Percentiles rank a stretch among this genome's conserved stretches.
phyloP scores from a whole-genome alignment of 53 echinoderm and acorn worm genomes.

The Astropecten irregularis region DNA sequence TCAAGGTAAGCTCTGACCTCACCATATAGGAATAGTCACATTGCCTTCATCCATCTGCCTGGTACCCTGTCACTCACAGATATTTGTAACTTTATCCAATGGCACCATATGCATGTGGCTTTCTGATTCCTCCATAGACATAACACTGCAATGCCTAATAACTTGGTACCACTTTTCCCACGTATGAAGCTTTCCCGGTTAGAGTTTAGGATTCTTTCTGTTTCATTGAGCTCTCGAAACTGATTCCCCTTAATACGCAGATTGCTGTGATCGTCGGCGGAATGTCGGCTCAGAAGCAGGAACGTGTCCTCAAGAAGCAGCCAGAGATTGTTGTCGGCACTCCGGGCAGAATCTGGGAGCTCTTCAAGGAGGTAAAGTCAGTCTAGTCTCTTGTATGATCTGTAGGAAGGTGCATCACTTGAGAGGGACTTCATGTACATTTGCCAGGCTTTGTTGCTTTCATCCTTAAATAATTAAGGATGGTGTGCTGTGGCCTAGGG shows the following conservation, averaged over 20 bases:
- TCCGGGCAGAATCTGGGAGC: conserved; percentile 97
- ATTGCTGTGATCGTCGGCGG: conserved; percentile 92
- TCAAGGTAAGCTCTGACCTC: conserved; percentile 67
- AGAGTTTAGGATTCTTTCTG: neutral
- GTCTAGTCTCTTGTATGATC: too few relatives aligned
- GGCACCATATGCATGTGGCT: too few relatives aligned
- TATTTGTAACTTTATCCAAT: too few relatives aligned
- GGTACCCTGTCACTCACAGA: too few relatives aligned
- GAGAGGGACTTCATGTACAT: neutral
- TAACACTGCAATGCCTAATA: neutral
- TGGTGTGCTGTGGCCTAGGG: neutral
- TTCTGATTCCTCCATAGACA: too few relatives aligned
- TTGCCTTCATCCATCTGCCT: too few relatives aligned
- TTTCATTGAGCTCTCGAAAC: neutral
- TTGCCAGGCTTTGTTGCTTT: neutral
- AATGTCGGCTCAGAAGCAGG: conserved; percentile 91
- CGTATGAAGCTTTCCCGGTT: too few relatives aligned
- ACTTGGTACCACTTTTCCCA: too few relatives aligned
- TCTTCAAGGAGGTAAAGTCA: conserved; percentile 68
- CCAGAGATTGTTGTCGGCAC: conserved; percentile 91
- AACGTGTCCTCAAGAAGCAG: conserved; percentile 76
- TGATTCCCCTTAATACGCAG: conserved; percentile 19
- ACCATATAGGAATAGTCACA: neutral
- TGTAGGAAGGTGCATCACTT: too few relatives aligned
- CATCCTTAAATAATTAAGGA: neutral